Base-by-base conservation (phyloP, 2,797 vertebrate species). In the Chrosomus eos region DNA sequence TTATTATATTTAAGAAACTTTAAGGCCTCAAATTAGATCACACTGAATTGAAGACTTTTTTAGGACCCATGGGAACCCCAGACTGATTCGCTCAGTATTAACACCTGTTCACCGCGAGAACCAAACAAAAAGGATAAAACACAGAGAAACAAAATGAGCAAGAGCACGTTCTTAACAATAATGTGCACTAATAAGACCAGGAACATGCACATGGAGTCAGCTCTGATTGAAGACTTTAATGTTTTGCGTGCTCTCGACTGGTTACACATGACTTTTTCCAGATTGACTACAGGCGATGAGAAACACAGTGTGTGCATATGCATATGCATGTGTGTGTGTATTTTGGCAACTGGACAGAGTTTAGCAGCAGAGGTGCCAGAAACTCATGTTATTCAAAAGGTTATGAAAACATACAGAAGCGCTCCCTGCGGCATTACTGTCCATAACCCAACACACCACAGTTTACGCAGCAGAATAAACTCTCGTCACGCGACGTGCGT, bases 321-420 rank as follows among this genome's bases (percentile, higher is more conserved):
- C 53, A 62, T 76, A 7, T 38, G 62, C 68, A 75, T 71, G 82
- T 71, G 82, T 80, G 78, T 91, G 89, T 92, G 90, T 89, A 90
- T 93, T 88, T 92, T 93, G 90, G 93, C 93, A 89, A 86, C 51
- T 73, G 77, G 78, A 89, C 80, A 82, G 38, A 18, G 79, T 89
- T 89, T 48, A 85, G 87, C 84, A 87, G 60, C 83, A 83, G 3
- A 88, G 88, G 84, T 92, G 92, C 90, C 83, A 90, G 88, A 77
- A 76, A 70, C 85, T 86, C 85, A 85, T 86, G 82, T 91, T 88
- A 89, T 82, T 89, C 85, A 76, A 82, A 84, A 90, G 80, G 83
- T 91, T 90, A 91, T 86, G 79, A 90, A 92, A 92, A 91, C 90
- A 88, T 78, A 71, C 51, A 62, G 68, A 55, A 82, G 78, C 23